phyloP scores from a whole-genome alignment of 2,797 vertebrate genomes.

The Xenopus petersii region DNA sequence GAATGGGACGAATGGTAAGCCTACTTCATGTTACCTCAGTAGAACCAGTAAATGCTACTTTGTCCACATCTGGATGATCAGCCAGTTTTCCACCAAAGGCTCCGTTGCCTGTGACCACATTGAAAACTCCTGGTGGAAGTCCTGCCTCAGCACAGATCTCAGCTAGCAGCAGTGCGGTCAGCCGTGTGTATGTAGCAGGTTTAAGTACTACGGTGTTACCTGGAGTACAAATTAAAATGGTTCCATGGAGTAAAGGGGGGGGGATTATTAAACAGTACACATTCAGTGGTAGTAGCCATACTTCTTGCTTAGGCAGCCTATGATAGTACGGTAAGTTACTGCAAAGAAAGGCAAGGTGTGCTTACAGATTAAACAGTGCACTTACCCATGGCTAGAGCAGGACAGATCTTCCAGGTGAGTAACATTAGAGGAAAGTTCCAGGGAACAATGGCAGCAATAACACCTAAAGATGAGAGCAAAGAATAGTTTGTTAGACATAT shows the following conservation, averaged over 20 bases:
- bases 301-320: too few species aligned
- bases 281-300: too few species aligned
- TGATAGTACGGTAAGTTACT: too few species aligned
- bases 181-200: conserved; percentile 60
- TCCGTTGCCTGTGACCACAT: conserved; percentile 72
- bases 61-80: conserved; percentile 62
- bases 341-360: too few species aligned
- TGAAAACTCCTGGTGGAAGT: conserved; percentile 74
- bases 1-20: background rate
- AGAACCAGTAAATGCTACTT: conserved; percentile 73
- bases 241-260: too few species aligned
- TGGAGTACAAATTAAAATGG: conserved; percentile 46
- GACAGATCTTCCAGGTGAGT: conserved; percentile 76
- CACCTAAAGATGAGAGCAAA: conserved; percentile 60
- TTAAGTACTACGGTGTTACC: conserved; percentile 80
- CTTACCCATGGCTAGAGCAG: conserved; percentile 83
- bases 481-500: background rate
- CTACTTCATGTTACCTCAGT: conserved; percentile 62
- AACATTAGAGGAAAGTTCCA: conserved; percentile 73
- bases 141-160: conserved; percentile 74
- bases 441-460: conserved; percentile 71
- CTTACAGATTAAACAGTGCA: background rate
- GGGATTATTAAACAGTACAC: too few species aligned
- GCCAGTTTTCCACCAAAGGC: conserved; percentile 62
- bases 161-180: conserved; percentile 74